Evolutionary conservation across 1,140 invertebrate genomes (phyloP).

Genomic region (Danaus plexippus): DNA sequence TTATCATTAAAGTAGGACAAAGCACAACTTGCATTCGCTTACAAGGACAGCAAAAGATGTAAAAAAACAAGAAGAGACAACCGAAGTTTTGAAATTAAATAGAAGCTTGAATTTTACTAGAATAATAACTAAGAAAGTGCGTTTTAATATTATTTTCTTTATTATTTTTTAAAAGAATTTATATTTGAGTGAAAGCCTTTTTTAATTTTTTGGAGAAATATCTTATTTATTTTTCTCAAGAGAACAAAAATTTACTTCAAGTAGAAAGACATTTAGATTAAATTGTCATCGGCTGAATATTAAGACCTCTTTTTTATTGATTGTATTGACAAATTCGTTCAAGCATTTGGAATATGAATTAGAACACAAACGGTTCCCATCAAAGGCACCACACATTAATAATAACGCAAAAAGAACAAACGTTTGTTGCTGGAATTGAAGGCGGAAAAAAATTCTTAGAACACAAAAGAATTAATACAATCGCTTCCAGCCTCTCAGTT

Average conservation of each 20-base stretch:
- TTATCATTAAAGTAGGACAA: slow-evolving; percentile 60
- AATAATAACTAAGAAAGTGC: no score
- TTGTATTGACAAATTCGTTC: no score
- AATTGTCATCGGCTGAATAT: no score
- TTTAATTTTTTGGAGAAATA: background rate
- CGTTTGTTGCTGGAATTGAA: slow-evolving; percentile 19
- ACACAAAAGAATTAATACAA: slow-evolving; percentile 30
- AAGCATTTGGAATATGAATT: no score
- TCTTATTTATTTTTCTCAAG: background rate
- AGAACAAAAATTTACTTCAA: background rate
- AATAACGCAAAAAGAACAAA: slow-evolving; percentile 3
- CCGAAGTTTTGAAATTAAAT: background rate
- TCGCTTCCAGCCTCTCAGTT: slow-evolving; percentile 44
- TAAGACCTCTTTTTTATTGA: no score
- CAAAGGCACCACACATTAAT: background rate
- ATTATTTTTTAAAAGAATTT: no score
- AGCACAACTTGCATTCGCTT: slow-evolving; percentile 55
- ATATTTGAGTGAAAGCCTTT: background rate
- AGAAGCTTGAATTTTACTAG: background rate
- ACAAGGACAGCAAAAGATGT: slow-evolving; percentile 48
- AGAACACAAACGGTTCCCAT: no score
- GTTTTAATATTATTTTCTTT: no score
- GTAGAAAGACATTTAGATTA: background rate
- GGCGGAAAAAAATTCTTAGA: slow-evolving; percentile 23
- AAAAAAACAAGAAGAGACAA: slow-evolving; percentile 37